Evolutionary conservation across 2,888 invertebrate species (phyloP).

Genomic region (Caenorhabditis sinica): DNA sequence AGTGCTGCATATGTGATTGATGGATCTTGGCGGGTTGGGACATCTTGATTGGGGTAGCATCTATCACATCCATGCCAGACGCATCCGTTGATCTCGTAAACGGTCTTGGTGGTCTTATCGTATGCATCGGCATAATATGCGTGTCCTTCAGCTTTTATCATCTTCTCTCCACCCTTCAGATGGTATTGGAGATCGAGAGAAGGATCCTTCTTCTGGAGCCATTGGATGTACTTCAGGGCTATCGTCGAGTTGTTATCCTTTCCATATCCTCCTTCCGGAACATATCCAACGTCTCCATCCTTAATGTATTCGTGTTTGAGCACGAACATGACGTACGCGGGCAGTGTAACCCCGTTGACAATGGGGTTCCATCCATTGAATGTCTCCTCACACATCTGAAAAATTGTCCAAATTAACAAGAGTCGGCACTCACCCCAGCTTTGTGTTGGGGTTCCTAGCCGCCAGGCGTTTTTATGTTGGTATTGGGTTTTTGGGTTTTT

Average conservation of each 20-base stretch:
- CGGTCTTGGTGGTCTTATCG: background rate
- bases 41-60: background rate
- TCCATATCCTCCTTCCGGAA: too few species aligned
- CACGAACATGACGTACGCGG: background rate
- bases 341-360: background rate
- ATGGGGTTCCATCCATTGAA: conserved; percentile 9
- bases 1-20: background rate
- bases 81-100: background rate
- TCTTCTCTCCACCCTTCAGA: background rate
- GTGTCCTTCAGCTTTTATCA: background rate
- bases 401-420: too few species aligned
- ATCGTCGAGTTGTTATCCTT: too few species aligned
- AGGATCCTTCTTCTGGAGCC: too few species aligned
- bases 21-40: background rate
- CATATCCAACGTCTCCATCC: too few species aligned
- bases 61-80: conserved; percentile 10
- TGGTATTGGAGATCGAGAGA: too few species aligned
- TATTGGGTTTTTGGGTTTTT: background rate
- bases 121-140: background rate
- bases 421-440: too few species aligned
- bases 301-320: too few species aligned
- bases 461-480: background rate
- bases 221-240: too few species aligned
- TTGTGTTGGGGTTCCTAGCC: too few species aligned
- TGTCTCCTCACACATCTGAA: background rate